These are phyloP conservation scores for Lepidocyrtinus sp. DNA, from an alignment of 2,888 invertebrate genomes.

Conservation along the genomic window DNA sequence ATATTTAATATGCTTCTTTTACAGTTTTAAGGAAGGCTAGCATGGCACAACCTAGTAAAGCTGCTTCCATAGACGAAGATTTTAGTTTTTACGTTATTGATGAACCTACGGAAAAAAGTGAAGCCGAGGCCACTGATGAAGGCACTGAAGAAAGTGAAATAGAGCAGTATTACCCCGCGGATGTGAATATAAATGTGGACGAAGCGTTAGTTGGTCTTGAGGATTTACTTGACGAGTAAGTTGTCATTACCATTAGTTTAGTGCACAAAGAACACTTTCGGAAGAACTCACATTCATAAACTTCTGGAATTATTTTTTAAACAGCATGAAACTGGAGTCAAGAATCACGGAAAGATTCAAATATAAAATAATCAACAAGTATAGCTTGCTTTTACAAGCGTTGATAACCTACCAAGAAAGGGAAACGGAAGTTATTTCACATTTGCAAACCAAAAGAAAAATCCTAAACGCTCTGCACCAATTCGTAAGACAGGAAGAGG, in stretches of 20 bases:
- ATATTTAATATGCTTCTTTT: background rate
- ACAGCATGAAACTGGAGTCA: conserved; percentile 56
- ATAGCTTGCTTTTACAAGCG: conserved; percentile 64
- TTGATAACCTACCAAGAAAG: conserved; percentile 66
- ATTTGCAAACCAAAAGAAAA: conserved; percentile 59
- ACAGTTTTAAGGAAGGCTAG: background rate
- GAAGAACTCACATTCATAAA: background rate
- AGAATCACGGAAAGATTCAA: conserved; percentile 64
- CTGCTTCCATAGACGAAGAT: conserved; percentile 34
- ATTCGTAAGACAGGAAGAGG: conserved; percentile 58
- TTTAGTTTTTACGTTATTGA: conserved; percentile 28
- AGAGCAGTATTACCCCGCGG: conserved; percentile 57
- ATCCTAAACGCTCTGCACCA: conserved; percentile 59
- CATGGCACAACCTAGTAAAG: background rate
- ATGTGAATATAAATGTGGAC: conserved; percentile 62
- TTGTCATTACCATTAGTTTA: conserved; percentile 5
- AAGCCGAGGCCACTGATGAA: conserved; percentile 20
- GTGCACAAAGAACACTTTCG: background rate
- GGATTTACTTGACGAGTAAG: conserved; percentile 59
- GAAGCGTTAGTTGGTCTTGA: conserved; percentile 61
- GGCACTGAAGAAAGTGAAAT: conserved; percentile 25
- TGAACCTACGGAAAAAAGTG: conserved; percentile 29
- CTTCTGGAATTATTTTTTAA: background rate
- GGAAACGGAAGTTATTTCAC: conserved; percentile 64
- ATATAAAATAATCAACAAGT: conserved; percentile 62